phyloP scores from a whole-genome alignment of 2,888 invertebrate genomes.

The Conops quadrifasciatus region DNA sequence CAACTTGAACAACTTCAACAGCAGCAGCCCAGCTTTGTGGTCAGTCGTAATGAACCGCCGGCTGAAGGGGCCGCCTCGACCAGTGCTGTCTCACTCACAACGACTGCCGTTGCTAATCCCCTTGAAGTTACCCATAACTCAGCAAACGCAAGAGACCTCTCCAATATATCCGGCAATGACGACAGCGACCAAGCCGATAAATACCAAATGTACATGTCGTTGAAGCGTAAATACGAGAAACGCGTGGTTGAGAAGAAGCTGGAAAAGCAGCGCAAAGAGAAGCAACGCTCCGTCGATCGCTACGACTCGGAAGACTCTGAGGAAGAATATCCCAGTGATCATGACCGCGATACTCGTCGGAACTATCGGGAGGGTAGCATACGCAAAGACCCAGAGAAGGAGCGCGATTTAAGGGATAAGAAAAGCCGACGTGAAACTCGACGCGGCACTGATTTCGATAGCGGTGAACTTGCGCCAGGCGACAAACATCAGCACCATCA shows the following conservation, averaged over 20 bases:
- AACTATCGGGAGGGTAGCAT: constrained; percentile 67
- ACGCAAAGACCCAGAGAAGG: constrained; percentile 53
- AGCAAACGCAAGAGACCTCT: constrained; percentile 50
- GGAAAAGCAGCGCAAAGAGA: constrained; percentile 43
- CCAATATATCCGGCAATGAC: constrained; percentile 58
- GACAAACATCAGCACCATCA: not conserved
- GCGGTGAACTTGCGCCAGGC: not conserved
- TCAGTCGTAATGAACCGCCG: constrained; percentile 65
- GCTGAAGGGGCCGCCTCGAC: constrained; percentile 65
- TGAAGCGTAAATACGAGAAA: constrained; percentile 17
- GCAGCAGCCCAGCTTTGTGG: constrained; percentile 44
- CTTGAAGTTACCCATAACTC: constrained; percentile 37
- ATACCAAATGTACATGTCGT: constrained; percentile 32
- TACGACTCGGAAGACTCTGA: constrained; percentile 70
- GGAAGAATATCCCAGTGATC: constrained; percentile 62
- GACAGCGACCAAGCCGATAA: constrained; percentile 59
- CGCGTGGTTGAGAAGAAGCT: not conserved
- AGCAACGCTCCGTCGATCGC: constrained; percentile 52
- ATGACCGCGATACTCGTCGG: constrained; percentile 67
- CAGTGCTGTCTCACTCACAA: constrained; percentile 38
- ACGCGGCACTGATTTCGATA: constrained; percentile 4
- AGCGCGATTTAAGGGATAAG: constrained; percentile 57
- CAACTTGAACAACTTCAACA: constrained; percentile 36
- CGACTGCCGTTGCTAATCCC: constrained; percentile 8
- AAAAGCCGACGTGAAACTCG: constrained; percentile 53